These are phyloP conservation scores for Tetanocera ferruginea DNA, from an alignment of 2,888 invertebrate genomes.

Conservation along the genomic window DNA sequence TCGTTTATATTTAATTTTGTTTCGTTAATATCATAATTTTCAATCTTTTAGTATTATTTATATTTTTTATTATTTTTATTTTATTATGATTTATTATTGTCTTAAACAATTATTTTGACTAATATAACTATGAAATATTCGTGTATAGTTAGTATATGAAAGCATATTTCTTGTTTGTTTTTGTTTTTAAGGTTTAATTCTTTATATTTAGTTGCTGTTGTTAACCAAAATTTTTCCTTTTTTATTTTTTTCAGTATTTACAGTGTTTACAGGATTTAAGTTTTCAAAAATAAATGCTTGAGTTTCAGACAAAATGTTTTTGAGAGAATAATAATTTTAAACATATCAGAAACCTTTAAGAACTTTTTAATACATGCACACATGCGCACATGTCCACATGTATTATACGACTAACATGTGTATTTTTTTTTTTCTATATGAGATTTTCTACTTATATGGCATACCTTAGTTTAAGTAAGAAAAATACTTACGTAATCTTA, in stretches of 20 bases:
- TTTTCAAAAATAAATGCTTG: conserved; percentile 14
- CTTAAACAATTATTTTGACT: conserved; percentile 59
- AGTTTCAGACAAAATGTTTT: not conserved
- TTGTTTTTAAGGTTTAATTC: not conserved
- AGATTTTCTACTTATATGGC: conserved; percentile 18
- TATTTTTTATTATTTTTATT: conserved; percentile 6
- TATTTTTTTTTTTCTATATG: not conserved
- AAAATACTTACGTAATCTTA: conserved; percentile 58
- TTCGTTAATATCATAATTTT: not conserved
- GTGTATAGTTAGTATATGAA: conserved; percentile 20
- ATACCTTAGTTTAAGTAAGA: conserved; percentile 35
- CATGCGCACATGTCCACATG: too few species aligned
- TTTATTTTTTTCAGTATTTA: conserved; percentile 26
- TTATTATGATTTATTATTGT: conserved; percentile 57
- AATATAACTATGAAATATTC: conserved; percentile 53
- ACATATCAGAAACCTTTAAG: not conserved
- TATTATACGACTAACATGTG: not conserved
- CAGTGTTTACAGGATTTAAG: conserved; percentile 19
- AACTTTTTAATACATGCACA: not conserved
- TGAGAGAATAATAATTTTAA: not conserved
- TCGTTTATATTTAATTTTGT: conserved; percentile 9
- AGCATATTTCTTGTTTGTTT: conserved; percentile 17
- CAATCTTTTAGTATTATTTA: not conserved
- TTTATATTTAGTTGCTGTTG: not conserved
- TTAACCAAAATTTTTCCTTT: not conserved